These are phyloP conservation scores for Rhinogobius similis DNA, from an alignment of 2,113 vertebrate species.

Conservation along the genomic window DNA sequence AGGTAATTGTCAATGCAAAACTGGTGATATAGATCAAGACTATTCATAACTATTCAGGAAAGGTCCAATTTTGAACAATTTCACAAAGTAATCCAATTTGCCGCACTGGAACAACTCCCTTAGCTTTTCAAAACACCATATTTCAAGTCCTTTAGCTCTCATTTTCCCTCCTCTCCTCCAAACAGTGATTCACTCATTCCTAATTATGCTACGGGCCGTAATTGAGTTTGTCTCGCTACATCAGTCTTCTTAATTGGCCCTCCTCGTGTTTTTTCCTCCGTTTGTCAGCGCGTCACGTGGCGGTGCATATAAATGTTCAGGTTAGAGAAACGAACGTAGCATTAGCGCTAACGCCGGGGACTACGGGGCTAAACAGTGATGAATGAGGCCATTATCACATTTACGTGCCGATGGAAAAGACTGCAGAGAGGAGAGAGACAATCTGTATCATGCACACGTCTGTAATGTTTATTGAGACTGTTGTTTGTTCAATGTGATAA, in stretches of 20 bases:
- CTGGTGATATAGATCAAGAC: too few relatives aligned
- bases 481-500: too few relatives aligned
- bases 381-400: conserved; percentile 46
- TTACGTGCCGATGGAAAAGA: not conserved
- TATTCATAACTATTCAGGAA: too few relatives aligned
- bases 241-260: conserved; percentile 64
- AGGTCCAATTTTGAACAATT: too few relatives aligned
- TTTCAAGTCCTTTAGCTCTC: not conserved
- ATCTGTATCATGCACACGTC: too few relatives aligned
- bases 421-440: conserved; percentile 2
- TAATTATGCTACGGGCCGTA: conserved; percentile 52
- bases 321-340: conserved; percentile 20
- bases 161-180: conserved; percentile 4
- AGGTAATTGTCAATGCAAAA: too few relatives aligned
- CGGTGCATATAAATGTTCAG: conserved; percentile 10
- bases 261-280: conserved; percentile 14
- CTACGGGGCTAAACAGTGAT: conserved; percentile 32
- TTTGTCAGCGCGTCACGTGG: conserved; percentile 25
- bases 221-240: conserved; percentile 66
- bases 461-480: too few relatives aligned
- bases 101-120: not conserved
- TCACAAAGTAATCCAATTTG: not conserved
- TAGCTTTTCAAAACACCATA: not conserved
- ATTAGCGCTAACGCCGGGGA: conserved; percentile 11
- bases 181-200: conserved; percentile 40